Conservation (phyloP, 2,113 vertebrate species). For the Axis porcinus region DNA sequence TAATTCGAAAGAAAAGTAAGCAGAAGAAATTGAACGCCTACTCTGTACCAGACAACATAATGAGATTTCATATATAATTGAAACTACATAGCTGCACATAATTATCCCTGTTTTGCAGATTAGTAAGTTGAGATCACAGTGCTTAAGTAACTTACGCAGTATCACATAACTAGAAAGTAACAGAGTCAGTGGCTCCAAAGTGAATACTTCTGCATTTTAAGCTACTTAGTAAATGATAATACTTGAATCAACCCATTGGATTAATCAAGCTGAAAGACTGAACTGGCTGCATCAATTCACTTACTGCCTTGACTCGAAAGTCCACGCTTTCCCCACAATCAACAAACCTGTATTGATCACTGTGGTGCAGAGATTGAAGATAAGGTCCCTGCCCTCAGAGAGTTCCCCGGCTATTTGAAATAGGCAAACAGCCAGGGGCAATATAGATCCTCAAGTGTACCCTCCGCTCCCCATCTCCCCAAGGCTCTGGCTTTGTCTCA, state of each 20-base stretch:
- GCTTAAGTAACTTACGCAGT: not conserved
- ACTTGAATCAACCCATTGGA: not conserved
- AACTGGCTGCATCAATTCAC: not conserved
- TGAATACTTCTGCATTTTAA: not conserved
- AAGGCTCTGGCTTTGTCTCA: not conserved
- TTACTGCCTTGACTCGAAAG: not conserved
- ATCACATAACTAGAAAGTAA: not conserved
- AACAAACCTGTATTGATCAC: not conserved
- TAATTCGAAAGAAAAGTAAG: conserved; percentile 6
- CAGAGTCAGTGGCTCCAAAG: not conserved
- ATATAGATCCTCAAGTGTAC: not conserved
- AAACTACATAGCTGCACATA: not conserved
- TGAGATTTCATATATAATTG: not conserved
- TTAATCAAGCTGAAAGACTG: not conserved
- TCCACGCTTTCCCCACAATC: not conserved
- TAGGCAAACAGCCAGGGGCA: not conserved
- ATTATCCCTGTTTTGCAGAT: not conserved
- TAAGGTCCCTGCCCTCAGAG: not conserved
- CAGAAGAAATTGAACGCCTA: not conserved
- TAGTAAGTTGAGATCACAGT: not conserved
- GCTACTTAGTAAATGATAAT: not conserved
- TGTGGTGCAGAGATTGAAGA: not conserved
- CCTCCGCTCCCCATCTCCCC: not conserved
- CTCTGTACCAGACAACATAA: not conserved
- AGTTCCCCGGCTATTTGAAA: not conserved